Base-by-base conservation (phyloP, 64 coral and sea anemone genomes). In the Pachyseris speciosa region DNA sequence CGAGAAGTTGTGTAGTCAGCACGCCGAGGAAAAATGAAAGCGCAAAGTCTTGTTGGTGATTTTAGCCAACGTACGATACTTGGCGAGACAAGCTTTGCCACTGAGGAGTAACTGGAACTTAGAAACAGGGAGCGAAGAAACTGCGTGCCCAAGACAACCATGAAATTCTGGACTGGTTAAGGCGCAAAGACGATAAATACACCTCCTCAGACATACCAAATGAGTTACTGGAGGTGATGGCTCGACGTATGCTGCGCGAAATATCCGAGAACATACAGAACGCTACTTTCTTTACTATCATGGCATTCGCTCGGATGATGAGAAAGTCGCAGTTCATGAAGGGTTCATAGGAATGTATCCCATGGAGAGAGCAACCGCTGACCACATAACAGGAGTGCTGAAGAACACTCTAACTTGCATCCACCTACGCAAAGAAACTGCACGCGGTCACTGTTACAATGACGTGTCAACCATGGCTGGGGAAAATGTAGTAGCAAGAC, bases 21-120 rank as follows among this genome's bases (percentile, higher is more conserved):
- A 87, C 75, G 73, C 83, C 63, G 50, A 85, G 70, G 80, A 77
- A 27, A 86, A 94, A 27, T 69, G 22, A 65, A 73, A 37, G 37
- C 83, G 81, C 37, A 86, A 74, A 75, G 47, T 55, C 10, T 55
- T 55, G n/a, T 68, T 93, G 69, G 40, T 20, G 72, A 85, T 93
- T 76, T 27, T 78, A 53, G 49, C 51, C 65, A 83, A 61, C 52
- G 24, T 63, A n/a, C 1, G 79, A 37, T 83, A 63, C 37, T 83
- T 83, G 55, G 79, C 80, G 26, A 29, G 80, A 38, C 80, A 84
- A 37, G 80, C 80, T 37, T 41, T 86, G 83, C 83, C 83, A 19
- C 40, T 86, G 43, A 36, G 61, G 65, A 63, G 83, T 47, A 65
- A 67, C 33, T 86, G 83, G 83, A 69, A 86, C 33, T 47, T 29